Evolutionary conservation across 2,113 vertebrate genomes (phyloP), one percentile per base, ranked within the genome.

Genomic region (Alectura lathami): DNA sequence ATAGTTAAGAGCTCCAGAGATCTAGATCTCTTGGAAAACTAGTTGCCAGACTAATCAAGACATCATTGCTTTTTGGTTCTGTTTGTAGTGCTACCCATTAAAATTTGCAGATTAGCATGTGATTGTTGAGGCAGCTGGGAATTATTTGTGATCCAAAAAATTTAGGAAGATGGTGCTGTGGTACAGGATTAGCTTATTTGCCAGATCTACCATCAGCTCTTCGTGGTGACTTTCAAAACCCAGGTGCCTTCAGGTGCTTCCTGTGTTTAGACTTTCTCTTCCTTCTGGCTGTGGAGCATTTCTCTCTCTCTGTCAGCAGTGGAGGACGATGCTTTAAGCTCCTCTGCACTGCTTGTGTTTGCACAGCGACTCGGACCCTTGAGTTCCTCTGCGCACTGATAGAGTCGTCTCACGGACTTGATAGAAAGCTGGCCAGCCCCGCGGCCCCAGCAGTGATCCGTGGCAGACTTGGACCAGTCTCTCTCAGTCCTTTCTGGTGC

Each of bases 381-480:
- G 47, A 60, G 18, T 68, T 93, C 83, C 32, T 70, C 26, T 43
- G 34, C 67, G 62, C 1, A 1, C 73, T 86, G 89, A 93, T 95
- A 93, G 87, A 94, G 95, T 69, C 77, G 60, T 96, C 88, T 85
- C 91, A 56, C 2, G 3, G 63, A n/a, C 32, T 89, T 85, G 86
- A 95, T 70, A 30, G 94, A 95, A 89, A 91, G 79, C 96, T 92
- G 90, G 91, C 87, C 75, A 69, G 87, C 87, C 86, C 72, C 4
- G 1, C 74, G 50, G 68, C 56, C 54, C 54, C 40, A 82, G 93
- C 93, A 91, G 88, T 86, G 87, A 93, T 90, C 89, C 15, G 0
- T 36, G 70, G 73, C 93, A 84, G 38, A 13, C 85, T 92, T 88
- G 87, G 70, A 64, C 43, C 40, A 32, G 24, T 42, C 73, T 80